phyloP scores from a whole-genome alignment of 2,888 invertebrate genomes.

The Cheilosia urbana region DNA sequence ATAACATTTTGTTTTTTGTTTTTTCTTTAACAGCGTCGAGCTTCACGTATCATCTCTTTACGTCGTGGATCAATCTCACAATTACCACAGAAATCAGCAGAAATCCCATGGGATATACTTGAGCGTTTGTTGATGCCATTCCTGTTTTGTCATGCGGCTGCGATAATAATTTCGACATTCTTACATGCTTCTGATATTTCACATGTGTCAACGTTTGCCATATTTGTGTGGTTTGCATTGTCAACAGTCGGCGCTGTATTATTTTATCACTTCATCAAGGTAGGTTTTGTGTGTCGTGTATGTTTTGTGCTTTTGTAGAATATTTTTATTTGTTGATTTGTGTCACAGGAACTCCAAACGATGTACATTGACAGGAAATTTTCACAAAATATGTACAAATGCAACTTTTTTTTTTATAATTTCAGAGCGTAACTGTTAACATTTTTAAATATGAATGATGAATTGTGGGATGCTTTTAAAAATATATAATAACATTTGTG shows the following conservation, averaged over 20 bases:
- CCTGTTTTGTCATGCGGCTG: constrained; percentile 91
- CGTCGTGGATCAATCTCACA: constrained; percentile 86
- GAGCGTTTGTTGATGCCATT: constrained; percentile 91
- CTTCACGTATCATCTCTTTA: constrained; percentile 85
- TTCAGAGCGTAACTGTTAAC: no score
- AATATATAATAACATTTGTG: no score
- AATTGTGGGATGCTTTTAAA: no score
- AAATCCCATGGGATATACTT: constrained; percentile 89
- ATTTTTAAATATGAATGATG: no score
- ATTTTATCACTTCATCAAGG: constrained; percentile 94
- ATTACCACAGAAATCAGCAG: constrained; percentile 85
- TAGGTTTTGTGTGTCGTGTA: constrained; percentile 82
- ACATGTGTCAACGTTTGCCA: constrained; percentile 90
- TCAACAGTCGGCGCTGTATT: constrained; percentile 90
- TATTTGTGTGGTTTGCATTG: constrained; percentile 91
- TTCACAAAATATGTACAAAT: background rate
- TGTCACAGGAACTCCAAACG: background rate
- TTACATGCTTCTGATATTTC: constrained; percentile 90
- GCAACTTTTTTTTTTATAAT: no score
- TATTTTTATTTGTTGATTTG: background rate
- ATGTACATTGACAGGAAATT: background rate
- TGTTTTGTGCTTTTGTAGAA: background rate
- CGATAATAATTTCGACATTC: constrained; percentile 89
- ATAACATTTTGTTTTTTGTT: constrained; percentile 8
- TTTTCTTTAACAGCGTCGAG: constrained; percentile 80